These are phyloP conservation scores for Proterorhinus semilunaris DNA, from an alignment of 2,113 vertebrate species.

Conservation along the genomic window DNA sequence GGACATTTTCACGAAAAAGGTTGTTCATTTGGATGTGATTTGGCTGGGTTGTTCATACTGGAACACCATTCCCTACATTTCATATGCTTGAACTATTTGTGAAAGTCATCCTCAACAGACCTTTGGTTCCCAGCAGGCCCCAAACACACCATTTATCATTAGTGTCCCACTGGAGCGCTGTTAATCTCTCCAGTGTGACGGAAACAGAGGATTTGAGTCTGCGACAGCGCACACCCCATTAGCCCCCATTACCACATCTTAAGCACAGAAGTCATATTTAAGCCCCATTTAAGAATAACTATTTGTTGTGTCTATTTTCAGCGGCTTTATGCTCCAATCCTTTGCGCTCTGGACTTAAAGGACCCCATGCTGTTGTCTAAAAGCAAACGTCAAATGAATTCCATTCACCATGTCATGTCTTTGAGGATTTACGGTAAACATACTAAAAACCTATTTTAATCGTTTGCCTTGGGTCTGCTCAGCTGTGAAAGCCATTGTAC, in stretches of 20 bases:
- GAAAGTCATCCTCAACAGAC: conserved; percentile 30
- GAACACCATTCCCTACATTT: too few relatives aligned
- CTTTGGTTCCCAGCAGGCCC: conserved; percentile 17
- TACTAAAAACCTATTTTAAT: conserved; percentile 16
- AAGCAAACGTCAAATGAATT: conserved; percentile 37
- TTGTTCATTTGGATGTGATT: not conserved
- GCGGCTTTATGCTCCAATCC: conserved; percentile 23
- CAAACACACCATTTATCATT: conserved; percentile 34
- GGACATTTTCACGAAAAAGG: not conserved
- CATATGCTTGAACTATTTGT: conserved; percentile 15
- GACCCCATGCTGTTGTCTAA: conserved; percentile 42
- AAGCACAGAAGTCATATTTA: conserved; percentile 53
- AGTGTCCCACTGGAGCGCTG: conserved; percentile 28
- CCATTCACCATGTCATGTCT: conserved; percentile 13
- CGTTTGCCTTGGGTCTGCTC: not conserved
- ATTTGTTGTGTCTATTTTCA: conserved; percentile 51
- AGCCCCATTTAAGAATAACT: conserved; percentile 52
- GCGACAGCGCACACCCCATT: conserved; percentile 34
- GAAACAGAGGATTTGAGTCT: conserved; percentile 48
- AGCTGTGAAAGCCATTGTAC: not conserved
- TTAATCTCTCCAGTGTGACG: conserved; percentile 55
- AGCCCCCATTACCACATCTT: conserved; percentile 60
- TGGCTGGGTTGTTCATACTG: not conserved
- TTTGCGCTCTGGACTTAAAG: conserved; percentile 25
- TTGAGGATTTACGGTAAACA: conserved; percentile 25